Evolutionary conservation across 2,113 vertebrate genomes (phyloP).

Genomic region (Verasper variegatus): DNA sequence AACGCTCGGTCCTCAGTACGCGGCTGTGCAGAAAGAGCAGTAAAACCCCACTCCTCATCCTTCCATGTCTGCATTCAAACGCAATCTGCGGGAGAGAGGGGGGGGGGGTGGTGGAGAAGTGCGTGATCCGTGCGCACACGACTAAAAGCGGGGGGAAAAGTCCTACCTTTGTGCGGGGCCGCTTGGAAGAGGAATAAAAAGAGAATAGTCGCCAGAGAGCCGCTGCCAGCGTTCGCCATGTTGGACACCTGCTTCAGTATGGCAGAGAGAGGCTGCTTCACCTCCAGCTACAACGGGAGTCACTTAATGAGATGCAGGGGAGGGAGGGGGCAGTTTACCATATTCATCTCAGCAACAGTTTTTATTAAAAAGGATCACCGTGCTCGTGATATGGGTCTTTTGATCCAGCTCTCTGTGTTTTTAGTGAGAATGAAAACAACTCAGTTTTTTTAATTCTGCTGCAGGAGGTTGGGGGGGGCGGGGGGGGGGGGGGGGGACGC

Average conservation of each 20-base stretch:
- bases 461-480: no score
- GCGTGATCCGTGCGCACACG: background rate
- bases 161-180: constrained; percentile 89
- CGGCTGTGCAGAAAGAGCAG: no score
- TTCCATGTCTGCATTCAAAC: no score
- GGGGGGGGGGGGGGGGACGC: no score
- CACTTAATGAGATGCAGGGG: constrained; percentile 81
- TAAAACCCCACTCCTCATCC: no score
- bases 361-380: no score
- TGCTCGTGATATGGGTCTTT: no score
- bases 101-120: constrained; percentile 24
- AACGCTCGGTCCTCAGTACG: no score
- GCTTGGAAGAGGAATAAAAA: constrained; percentile 85
- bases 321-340: constrained; percentile 65
- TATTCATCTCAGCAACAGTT: constrained; percentile 22
- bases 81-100: constrained; percentile 4
- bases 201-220: constrained; percentile 86
- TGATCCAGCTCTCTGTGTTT: no score
- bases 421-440: no score
- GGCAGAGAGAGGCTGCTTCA: constrained; percentile 79
- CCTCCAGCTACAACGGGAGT: constrained; percentile 76
- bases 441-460: no score
- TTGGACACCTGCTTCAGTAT: constrained; percentile 95
- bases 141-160: constrained; percentile 5
- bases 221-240: constrained; percentile 89